These are phyloP conservation scores for Chaitophorus viminalis DNA, from an alignment of 2,888 invertebrate genomes.

Conservation along the genomic window DNA sequence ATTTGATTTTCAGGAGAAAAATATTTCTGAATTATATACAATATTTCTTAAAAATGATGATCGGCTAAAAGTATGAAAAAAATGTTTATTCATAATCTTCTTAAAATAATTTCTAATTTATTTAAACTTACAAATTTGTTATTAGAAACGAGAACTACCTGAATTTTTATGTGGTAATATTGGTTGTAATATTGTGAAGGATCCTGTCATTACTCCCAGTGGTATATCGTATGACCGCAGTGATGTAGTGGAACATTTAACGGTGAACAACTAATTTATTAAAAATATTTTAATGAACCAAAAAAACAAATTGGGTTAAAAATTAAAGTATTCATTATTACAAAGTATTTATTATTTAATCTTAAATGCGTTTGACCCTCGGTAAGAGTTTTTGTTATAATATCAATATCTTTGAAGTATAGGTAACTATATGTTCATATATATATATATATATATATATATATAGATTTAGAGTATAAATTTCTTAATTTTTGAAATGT, in stretches of 20 bases:
- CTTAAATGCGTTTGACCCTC: no score
- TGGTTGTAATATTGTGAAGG: slow-evolving; percentile 96
- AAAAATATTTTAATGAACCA: no score
- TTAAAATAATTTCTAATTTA: not conserved
- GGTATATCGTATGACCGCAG: slow-evolving; percentile 99
- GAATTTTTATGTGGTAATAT: slow-evolving; percentile 99
- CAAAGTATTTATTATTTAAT: no score
- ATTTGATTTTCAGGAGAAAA: slow-evolving; percentile 71
- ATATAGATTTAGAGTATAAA: no score
- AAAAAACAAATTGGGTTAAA: no score
- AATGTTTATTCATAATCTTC: not conserved
- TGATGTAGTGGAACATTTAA: slow-evolving; percentile 97
- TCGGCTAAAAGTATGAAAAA: slow-evolving; percentile 80
- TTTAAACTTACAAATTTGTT: slow-evolving; percentile 26
- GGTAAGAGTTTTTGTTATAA: no score
- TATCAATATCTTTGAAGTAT: no score
- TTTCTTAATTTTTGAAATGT: no score
- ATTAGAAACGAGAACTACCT: slow-evolving; percentile 96
- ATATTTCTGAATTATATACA: slow-evolving; percentile 81
- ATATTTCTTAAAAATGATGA: slow-evolving; percentile 94
- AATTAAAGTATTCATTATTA: no score
- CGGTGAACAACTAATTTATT: slow-evolving; percentile 70
- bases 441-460: no score
- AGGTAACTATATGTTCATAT: no score
- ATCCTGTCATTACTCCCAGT: slow-evolving; percentile 98